phyloP scores from a whole-genome alignment of 1,140 invertebrate genomes.

The Frieseomelitta varia region DNA sequence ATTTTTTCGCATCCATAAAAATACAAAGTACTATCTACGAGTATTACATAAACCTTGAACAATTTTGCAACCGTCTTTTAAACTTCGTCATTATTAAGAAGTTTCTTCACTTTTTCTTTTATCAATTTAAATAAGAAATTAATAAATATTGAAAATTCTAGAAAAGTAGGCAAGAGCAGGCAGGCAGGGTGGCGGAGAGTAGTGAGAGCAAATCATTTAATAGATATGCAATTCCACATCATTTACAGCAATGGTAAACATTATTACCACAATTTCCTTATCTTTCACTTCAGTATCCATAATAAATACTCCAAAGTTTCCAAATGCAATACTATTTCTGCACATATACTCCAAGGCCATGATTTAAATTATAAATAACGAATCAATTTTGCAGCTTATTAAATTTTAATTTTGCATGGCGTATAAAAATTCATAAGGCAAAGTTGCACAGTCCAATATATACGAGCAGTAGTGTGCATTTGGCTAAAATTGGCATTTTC shows the following conservation, averaged over 20 bases:
- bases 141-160: conserved; percentile 33
- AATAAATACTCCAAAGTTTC: conserved; percentile 56
- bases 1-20: not conserved
- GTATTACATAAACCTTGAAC: not conserved
- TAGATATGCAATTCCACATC: conserved; percentile 73
- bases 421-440: conserved; percentile 53
- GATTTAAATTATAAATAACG: conserved; percentile 23
- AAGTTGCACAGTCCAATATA: conserved; percentile 48
- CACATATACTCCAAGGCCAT: conserved; percentile 60
- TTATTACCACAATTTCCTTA: conserved; percentile 63
- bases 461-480: conserved; percentile 68
- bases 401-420: conserved; percentile 38
- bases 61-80: not conserved
- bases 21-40: not conserved
- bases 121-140: conserved; percentile 14
- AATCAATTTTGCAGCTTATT: conserved; percentile 34
- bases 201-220: conserved; percentile 78
- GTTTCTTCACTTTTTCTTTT: not conserved
- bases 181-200: conserved; percentile 77
- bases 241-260: conserved; percentile 74
- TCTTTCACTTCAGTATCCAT: conserved; percentile 49
- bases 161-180: conserved; percentile 64
- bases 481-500: conserved; percentile 59
- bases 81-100: not conserved
- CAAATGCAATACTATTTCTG: conserved; percentile 66